Conservation (phyloP, 2,888 invertebrate genomes). For the Halocaridina rubra region DNA sequence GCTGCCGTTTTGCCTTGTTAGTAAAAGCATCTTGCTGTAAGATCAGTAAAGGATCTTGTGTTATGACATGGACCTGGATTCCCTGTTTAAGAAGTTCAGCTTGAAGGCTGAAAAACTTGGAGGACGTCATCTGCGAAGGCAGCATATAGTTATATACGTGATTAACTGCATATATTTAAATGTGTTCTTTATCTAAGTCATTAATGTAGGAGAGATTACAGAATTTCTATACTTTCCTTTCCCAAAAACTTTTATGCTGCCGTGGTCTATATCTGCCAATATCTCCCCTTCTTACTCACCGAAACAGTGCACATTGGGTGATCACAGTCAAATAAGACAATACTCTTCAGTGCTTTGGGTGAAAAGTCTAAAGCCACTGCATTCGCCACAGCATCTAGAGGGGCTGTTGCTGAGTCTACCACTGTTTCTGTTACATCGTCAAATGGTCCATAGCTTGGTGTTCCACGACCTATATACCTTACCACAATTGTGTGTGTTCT, state of each 20-base stretch:
- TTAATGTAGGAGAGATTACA: no score
- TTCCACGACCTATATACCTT: conserved; percentile 38
- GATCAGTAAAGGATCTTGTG: conserved; percentile 13
- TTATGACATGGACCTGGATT: conserved; percentile 44
- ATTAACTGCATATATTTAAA: not conserved
- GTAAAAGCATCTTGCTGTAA: conserved; percentile 11
- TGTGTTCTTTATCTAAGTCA: not conserved
- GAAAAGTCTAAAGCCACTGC: conserved; percentile 68
- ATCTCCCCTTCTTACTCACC: not conserved
- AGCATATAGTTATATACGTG: not conserved
- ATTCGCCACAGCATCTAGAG: conserved; percentile 67
- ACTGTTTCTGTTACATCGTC: conserved; percentile 19
- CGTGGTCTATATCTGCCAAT: not conserved
- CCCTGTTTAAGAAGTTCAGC: conserved; percentile 27
- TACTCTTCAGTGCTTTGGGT: conserved; percentile 33
- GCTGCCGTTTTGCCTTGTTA: conserved; percentile 16
- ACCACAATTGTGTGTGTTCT: no score
- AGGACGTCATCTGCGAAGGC: not conserved
- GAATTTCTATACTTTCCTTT: not conserved
- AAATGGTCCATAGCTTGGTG: conserved; percentile 7
- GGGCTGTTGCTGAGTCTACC: conserved; percentile 27
- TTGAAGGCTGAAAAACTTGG: conserved; percentile 16
- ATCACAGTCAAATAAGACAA: conserved; percentile 48
- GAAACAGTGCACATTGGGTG: conserved; percentile 45
- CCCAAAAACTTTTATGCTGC: not conserved